Evolutionary conservation across 2,888 invertebrate species (phyloP).

Genomic region (Patella ulyssiponensis): DNA sequence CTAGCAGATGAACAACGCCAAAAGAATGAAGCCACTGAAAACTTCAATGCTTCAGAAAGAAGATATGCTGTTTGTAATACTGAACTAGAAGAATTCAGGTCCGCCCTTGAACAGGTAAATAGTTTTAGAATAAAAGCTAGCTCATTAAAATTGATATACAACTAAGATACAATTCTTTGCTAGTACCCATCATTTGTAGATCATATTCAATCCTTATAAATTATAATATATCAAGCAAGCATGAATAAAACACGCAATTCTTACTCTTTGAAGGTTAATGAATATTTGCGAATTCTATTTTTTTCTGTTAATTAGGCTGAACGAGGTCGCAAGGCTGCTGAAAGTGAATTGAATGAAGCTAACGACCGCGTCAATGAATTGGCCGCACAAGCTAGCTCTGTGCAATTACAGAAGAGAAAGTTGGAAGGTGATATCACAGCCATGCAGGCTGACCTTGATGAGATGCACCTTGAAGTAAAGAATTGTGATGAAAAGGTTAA

Average conservation of each 20-base stretch:
- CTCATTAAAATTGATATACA: no score
- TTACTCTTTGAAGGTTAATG: no score
- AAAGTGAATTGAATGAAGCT: background rate
- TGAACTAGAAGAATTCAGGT: constrained; percentile 95
- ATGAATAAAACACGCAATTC: no score
- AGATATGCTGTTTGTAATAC: constrained; percentile 81
- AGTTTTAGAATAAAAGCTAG: background rate
- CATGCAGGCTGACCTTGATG: constrained; percentile 96
- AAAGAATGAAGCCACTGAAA: constrained; percentile 96
- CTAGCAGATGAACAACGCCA: constrained; percentile 98
- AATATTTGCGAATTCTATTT: no score
- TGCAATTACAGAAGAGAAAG: constrained; percentile 98
- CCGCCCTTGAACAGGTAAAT: constrained; percentile 77
- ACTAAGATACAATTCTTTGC: no score
- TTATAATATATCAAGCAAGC: no score
- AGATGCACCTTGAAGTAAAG: constrained; percentile 97
- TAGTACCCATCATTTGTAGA: no score
- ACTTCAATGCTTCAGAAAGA: constrained; percentile 95
- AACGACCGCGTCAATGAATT: constrained; percentile 79
- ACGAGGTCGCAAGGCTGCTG: background rate
- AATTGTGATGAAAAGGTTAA: constrained; percentile 87
- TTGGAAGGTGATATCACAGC: constrained; percentile 94
- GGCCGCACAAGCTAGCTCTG: constrained; percentile 90
- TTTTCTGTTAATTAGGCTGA: background rate
- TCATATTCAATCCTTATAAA: no score